These are phyloP conservation scores for Channa striata DNA, from an alignment of 2,797 vertebrate species.

Conservation along the genomic window DNA sequence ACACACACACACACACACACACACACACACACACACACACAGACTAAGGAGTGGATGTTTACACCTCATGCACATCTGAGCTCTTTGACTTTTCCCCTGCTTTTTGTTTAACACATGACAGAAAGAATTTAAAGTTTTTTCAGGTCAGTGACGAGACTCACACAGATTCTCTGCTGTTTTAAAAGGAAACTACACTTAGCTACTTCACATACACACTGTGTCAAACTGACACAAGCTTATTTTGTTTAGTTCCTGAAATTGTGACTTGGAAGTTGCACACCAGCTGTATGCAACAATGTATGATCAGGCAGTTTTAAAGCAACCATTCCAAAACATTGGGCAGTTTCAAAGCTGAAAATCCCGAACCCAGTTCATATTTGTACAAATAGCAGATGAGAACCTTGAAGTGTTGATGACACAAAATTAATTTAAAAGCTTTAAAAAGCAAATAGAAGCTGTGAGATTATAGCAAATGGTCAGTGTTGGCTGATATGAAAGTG, in stretches of 20 bases:
- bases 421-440: too few species aligned
- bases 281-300: background rate
- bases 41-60: background rate
- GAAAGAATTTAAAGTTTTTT: background rate
- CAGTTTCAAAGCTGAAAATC: background rate
- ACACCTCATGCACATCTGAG: background rate
- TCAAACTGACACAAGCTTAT: background rate
- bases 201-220: background rate
- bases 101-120: background rate
- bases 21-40: constrained; percentile 12
- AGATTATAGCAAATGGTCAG: background rate
- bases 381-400: background rate
- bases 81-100: background rate
- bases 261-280: background rate
- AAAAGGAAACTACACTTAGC: background rate
- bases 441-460: background rate
- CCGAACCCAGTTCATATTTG: too few species aligned
- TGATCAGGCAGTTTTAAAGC: background rate
- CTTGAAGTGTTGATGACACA: too few species aligned
- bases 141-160: background rate
- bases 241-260: constrained; percentile 17
- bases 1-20: too few species aligned
- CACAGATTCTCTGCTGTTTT: background rate
- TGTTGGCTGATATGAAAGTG: background rate
- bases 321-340: background rate